Percentiles rank a stretch among this genome's conserved stretches.
Evolutionary conservation across 2,888 invertebrate genomes (phyloP).

Genomic region (Heteromurus nitidus): DNA sequence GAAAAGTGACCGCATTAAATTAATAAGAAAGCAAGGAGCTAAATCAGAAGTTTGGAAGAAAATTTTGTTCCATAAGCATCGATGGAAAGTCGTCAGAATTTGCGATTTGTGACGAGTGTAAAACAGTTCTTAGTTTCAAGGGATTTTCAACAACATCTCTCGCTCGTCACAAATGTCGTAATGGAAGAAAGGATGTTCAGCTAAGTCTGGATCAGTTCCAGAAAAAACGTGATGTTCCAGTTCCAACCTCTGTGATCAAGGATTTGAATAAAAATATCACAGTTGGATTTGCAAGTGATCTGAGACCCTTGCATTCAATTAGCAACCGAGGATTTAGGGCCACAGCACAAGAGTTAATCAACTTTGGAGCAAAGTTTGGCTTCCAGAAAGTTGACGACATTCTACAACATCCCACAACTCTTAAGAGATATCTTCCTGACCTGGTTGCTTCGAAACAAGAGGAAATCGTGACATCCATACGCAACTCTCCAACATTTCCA

Average conservation of each 20-base stretch:
- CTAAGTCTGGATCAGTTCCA: too few relatives aligned
- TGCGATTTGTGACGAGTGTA: too few relatives aligned
- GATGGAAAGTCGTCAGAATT: too few relatives aligned
- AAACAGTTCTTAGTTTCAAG: too few relatives aligned
- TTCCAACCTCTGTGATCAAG: background rate
- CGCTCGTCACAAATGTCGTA: too few relatives aligned
- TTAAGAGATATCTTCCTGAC: background rate
- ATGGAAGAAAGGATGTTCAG: too few relatives aligned
- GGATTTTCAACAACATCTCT: too few relatives aligned
- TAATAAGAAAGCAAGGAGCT: too few relatives aligned
- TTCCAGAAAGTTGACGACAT: background rate
- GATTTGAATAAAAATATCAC: background rate
- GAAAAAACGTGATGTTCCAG: too few relatives aligned
- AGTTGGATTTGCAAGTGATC: background rate
- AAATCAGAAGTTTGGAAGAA: too few relatives aligned
- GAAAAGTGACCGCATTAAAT: too few relatives aligned
- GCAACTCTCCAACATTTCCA: background rate
- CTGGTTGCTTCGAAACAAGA: background rate
- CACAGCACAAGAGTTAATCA: slow-evolving; percentile 5
- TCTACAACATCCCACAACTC: background rate
- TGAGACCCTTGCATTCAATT: background rate
- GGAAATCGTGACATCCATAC: background rate
- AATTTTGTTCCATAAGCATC: too few relatives aligned
- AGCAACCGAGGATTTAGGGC: background rate
- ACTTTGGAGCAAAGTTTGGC: slow-evolving; percentile 4